Evolutionary conservation across 2,797 vertebrate genomes (phyloP), one percentile per base, ranked within the genome.

Genomic region (Darevskia nairensis): DNA sequence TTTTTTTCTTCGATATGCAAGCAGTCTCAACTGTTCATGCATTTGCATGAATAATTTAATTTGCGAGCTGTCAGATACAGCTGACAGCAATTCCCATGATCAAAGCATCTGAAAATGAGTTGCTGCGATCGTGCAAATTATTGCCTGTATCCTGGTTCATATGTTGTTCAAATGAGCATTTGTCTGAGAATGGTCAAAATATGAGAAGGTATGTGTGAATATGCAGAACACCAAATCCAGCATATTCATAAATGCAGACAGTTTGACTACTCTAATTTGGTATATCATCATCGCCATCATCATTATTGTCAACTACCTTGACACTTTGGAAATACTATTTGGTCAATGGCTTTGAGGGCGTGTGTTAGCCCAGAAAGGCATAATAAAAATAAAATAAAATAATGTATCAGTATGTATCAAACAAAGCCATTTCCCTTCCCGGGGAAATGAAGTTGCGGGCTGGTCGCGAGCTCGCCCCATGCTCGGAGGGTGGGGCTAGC

Each of bases 41-140:
- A 75, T 50, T 75, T 87, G 41, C 59, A 76, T 82, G 71, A 17
- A 82, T 82, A 82, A 66, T 75, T 50, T 75, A 74, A 87, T 82
- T 46, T 66, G 69, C 64, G 41, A 81, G n/a, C 39, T 27, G 29
- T 87, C 55, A 82, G 86, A 84, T 39, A 72, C 71, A 84, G 8
- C 17, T 64, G 39, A 80, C 76, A 86, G 77, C 25, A 86, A 72
- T 80, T 8, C 85, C 77, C 78, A 78, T 80, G 80, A 23, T 75
- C 39, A 32, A 35, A 75, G 15, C 29, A 82, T 82, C 61, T 76
- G 41, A 15, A 68, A 88, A 83, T 83, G n/a, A 50, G n/a, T 29
- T 50, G 46, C 72, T 77, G 59, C 41, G 46, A 61, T 27, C 27
- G 78, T 44, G 39, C 78, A 87, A 66, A 87, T 82, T 61, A 82